Percentiles rank a stretch among this genome's conserved stretches.
These are phyloP conservation scores for Cassiopea xamachana DNA, from an alignment of 30 jellyfish, hydroid and myxozoan genomes.

Conservation along the genomic window DNA sequence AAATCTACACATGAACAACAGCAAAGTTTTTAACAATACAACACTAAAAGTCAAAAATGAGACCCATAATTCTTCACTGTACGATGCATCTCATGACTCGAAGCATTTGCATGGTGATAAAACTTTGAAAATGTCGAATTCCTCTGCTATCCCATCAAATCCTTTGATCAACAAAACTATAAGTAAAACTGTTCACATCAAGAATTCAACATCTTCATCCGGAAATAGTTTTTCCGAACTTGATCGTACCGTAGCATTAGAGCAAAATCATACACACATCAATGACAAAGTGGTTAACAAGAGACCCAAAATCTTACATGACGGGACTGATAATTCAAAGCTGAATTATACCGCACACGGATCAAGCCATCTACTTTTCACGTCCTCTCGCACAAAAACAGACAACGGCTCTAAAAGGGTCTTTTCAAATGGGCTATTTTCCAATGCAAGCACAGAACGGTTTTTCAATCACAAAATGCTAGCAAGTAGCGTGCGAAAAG, in stretches of 20 bases:
- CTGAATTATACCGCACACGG: not conserved
- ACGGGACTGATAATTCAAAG: not conserved
- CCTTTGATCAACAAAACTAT: too few species aligned
- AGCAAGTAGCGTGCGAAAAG: slow-evolving; percentile 31
- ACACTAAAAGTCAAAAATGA: not conserved
- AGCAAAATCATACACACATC: not conserved
- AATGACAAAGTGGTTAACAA: not conserved
- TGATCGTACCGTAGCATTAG: not conserved
- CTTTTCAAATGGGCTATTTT: not conserved
- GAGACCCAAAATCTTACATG: not conserved
- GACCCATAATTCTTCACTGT: not conserved
- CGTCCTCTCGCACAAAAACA: slow-evolving; percentile 13
- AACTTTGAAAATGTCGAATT: too few species aligned
- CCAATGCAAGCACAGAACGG: not conserved
- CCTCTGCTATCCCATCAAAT: too few species aligned
- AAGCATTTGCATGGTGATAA: too few species aligned
- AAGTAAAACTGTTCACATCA: not conserved
- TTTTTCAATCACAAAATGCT: not conserved
- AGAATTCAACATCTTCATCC: not conserved
- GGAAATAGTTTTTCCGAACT: not conserved
- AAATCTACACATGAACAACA: not conserved
- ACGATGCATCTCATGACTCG: too few species aligned
- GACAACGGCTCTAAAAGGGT: slow-evolving; percentile 57
- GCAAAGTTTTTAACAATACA: not conserved
- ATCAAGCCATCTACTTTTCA: not conserved